These are phyloP conservation scores for Minunthozetes semirufus DNA, from an alignment of 2,888 invertebrate genomes.

Conservation along the genomic window DNA sequence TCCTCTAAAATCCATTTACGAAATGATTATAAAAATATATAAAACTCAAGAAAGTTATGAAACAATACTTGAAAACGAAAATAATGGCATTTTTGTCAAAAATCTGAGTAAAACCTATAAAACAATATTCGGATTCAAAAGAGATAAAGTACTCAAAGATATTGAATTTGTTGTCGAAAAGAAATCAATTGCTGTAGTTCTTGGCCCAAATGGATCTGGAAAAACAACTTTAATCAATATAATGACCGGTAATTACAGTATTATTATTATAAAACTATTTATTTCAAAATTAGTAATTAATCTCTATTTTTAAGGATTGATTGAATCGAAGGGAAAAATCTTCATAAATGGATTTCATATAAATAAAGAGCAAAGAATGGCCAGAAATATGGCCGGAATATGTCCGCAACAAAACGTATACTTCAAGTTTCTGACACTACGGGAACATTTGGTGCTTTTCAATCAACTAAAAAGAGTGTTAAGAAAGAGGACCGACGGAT, in stretches of 20 bases:
- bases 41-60: background rate
- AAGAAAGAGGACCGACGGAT: slow-evolving; percentile 11
- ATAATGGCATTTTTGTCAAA: background rate
- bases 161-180: background rate
- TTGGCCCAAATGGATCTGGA: slow-evolving; percentile 12
- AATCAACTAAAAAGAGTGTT: background rate
- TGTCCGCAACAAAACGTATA: slow-evolving; percentile 24
- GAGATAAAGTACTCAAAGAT: background rate
- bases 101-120: background rate
- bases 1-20: background rate
- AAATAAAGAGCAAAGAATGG: background rate
- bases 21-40: background rate
- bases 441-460: slow-evolving; percentile 15
- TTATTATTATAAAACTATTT: background rate
- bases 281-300: background rate
- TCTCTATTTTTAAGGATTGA: background rate
- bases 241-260: background rate
- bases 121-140: background rate
- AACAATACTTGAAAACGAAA: background rate
- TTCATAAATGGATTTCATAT: background rate
- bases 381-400: background rate
- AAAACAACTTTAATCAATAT: slow-evolving; percentile 12
- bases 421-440: slow-evolving; percentile 5
- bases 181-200: background rate
- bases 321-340: background rate